Evolutionary conservation across 2,797 vertebrate genomes (phyloP).

Genomic region (Molothrus ater): DNA sequence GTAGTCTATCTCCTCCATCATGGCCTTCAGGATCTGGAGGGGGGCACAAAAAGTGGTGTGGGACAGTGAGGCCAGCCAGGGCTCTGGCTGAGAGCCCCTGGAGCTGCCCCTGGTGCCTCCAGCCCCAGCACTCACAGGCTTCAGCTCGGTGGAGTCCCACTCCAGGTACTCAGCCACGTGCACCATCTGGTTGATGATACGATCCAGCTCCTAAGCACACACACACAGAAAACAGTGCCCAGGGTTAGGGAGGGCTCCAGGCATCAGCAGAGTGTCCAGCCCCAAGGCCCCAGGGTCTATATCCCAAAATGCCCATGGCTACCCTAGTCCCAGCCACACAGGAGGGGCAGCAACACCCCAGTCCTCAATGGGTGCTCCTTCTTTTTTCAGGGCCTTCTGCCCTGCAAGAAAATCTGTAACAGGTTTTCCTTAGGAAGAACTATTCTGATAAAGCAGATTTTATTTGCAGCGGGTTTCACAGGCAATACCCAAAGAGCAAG

Average conservation of each 20-base stretch:
- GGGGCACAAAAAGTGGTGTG: background rate
- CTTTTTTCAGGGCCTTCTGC: background rate
- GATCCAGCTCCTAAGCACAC: conserved; percentile 86
- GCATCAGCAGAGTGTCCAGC: rapidly evolving
- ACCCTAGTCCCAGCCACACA: background rate
- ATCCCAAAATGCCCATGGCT: rapidly evolving
- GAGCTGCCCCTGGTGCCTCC: background rate
- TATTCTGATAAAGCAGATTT: background rate
- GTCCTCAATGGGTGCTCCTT: background rate
- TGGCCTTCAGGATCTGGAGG: conserved; percentile 88
- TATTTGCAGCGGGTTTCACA: background rate
- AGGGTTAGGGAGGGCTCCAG: rapidly evolving
- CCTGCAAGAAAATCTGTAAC: background rate
- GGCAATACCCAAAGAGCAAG: background rate
- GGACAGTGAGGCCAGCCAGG: rapidly evolving
- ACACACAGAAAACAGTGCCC: background rate
- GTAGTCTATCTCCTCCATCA: conserved; percentile 94
- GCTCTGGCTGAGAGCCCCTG: background rate
- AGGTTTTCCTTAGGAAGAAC: background rate
- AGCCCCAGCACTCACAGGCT: conserved; percentile 81
- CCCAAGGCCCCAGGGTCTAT: rapidly evolving
- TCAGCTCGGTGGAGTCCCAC: conserved; percentile 92
- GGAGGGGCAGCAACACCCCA: background rate
- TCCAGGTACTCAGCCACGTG: conserved; percentile 94
- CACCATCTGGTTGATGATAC: conserved; percentile 95